Evolutionary conservation across 2,797 vertebrate genomes (phyloP).

Genomic region (Sciurus carolinensis): DNA sequence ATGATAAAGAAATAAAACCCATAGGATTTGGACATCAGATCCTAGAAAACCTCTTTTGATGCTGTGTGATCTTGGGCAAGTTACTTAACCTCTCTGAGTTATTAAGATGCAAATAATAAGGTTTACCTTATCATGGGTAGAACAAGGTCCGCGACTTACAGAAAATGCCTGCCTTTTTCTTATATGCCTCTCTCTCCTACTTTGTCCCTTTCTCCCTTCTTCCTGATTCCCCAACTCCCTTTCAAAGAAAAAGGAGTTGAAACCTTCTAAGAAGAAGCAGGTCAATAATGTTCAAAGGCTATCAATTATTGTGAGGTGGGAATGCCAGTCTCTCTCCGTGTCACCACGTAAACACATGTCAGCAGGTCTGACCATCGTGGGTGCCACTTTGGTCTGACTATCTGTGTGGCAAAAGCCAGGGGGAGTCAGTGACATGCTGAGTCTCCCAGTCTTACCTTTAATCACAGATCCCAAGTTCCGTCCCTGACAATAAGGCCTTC

Average conservation of each 20-base stretch:
- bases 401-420: not conserved
- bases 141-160: not conserved
- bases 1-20: constrained; percentile 38
- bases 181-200: not conserved
- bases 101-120: not conserved
- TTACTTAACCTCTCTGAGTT: constrained; percentile 26
- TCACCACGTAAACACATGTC: not conserved
- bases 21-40: not conserved
- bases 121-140: not conserved
- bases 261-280: not conserved
- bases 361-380: not conserved
- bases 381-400: not conserved
- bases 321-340: not conserved
- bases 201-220: not conserved
- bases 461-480: not conserved
- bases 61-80: not conserved
- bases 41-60: not conserved
- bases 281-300: not conserved
- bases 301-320: not conserved
- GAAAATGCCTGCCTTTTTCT: not conserved
- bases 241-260: not conserved
- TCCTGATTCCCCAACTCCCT: not conserved
- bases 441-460: not conserved
- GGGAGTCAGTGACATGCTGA: not conserved
- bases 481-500: not conserved